Conservation (phyloP, 2,113 vertebrate species). For the Meriones unguiculatus region DNA sequence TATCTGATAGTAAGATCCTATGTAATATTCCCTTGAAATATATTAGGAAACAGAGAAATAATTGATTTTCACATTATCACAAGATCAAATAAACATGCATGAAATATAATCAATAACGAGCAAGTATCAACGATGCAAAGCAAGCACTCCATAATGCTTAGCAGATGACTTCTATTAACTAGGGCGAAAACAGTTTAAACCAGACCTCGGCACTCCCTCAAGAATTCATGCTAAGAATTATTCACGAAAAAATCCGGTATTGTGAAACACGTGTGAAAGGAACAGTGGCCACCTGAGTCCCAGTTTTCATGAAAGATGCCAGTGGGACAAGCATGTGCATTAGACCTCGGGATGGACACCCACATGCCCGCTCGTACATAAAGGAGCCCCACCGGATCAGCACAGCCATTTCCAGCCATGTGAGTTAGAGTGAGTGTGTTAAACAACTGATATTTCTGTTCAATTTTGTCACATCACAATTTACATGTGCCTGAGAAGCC, state of each 20-base stretch:
- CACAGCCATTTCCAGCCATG: constrained; percentile 43
- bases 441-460: constrained; percentile 73
- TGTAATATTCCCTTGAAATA: not conserved
- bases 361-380: not conserved
- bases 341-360: not conserved
- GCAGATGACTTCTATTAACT: constrained; percentile 1
- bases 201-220: not conserved
- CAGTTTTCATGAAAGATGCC: constrained; percentile 32
- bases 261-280: not conserved
- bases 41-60: not conserved
- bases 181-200: constrained; percentile 37
- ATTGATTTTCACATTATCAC: constrained; percentile 1
- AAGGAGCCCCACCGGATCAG: constrained; percentile 9
- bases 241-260: not conserved
- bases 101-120: constrained; percentile 1
- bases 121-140: constrained; percentile 9
- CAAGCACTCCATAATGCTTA: not conserved
- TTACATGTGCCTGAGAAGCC: constrained; percentile 66
- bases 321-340: not conserved
- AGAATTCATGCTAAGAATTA: constrained; percentile 41
- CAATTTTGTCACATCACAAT: constrained; percentile 67
- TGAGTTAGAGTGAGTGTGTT: constrained; percentile 57
- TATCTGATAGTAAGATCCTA: constrained; percentile 39
- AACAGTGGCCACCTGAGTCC: not conserved
- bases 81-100: constrained; percentile 17